Conservation (phyloP, 2,888 invertebrate species). For the Fragum sueziense region DNA sequence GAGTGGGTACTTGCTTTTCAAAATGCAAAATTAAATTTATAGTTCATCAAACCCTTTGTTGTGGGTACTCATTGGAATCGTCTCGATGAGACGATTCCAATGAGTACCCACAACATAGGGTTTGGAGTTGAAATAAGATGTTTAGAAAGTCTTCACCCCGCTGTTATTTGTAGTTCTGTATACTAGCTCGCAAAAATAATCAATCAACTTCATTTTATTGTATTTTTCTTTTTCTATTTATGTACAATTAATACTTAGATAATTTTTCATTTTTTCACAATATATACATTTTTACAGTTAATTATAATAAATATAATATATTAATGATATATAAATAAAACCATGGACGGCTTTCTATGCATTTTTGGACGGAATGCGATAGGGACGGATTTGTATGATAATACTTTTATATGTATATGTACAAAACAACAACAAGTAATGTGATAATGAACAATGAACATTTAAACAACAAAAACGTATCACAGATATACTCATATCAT, state of each 20-base stretch:
- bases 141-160: no score
- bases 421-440: background rate
- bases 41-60: no score
- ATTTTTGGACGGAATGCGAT: constrained; percentile 46
- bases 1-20: no score
- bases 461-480: background rate
- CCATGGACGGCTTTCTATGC: constrained; percentile 33
- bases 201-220: constrained; percentile 8
- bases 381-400: constrained; percentile 35
- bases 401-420: constrained; percentile 2
- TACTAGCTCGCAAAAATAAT: no score
- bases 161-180: no score
- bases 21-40: no score
- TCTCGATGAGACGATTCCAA: no score
- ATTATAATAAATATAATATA: constrained; percentile 21
- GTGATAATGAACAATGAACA: background rate
- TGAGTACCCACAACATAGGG: no score
- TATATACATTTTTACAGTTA: constrained; percentile 15
- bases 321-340: constrained; percentile 23
- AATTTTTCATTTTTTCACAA: background rate
- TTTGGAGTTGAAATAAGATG: no score
- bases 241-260: constrained; percentile 23
- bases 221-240: constrained; percentile 9
- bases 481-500: no score
- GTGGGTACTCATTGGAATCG: no score